These are phyloP conservation scores for Thalassaphorura encarpata DNA, from an alignment of 1,140 invertebrate species.

Conservation along the genomic window DNA sequence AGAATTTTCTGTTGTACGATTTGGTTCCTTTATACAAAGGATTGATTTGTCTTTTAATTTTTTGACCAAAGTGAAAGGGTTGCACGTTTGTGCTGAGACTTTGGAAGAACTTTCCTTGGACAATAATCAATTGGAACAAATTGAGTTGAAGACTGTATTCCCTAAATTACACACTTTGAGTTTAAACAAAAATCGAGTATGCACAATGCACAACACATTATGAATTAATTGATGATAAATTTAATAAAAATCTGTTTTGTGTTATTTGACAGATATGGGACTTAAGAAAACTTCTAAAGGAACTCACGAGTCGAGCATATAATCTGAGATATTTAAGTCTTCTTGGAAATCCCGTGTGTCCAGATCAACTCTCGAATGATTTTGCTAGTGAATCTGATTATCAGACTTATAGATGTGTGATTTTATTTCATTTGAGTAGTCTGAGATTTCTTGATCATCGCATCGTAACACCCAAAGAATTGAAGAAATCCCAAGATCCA, in stretches of 20 bases:
- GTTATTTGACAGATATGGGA: constrained; percentile 17
- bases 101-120: constrained; percentile 30
- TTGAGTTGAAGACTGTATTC: constrained; percentile 20
- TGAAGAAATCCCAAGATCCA: constrained; percentile 17
- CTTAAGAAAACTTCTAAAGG: constrained; percentile 10
- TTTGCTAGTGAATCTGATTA: constrained; percentile 21
- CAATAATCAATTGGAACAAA: constrained; percentile 23
- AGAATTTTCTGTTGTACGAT: constrained; percentile 15
- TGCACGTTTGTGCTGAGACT: constrained; percentile 20
- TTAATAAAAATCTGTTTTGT: constrained; percentile 1
- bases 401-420: constrained; percentile 17
- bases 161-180: constrained; percentile 27
- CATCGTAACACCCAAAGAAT: constrained; percentile 16
- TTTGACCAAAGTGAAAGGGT: constrained; percentile 15
- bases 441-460: constrained; percentile 28
- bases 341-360: constrained; percentile 26
- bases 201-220: constrained; percentile 1
- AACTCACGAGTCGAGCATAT: constrained; percentile 1
- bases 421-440: constrained; percentile 21
- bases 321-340: constrained; percentile 22
- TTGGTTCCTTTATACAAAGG: constrained; percentile 19
- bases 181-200: constrained; percentile 30
- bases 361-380: constrained; percentile 22
- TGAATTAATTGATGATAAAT: constrained; percentile 3
- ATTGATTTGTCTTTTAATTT: constrained; percentile 29